Conservation (phyloP, 2,113 vertebrate genomes). For the Seriola quinqueradiata region DNA sequence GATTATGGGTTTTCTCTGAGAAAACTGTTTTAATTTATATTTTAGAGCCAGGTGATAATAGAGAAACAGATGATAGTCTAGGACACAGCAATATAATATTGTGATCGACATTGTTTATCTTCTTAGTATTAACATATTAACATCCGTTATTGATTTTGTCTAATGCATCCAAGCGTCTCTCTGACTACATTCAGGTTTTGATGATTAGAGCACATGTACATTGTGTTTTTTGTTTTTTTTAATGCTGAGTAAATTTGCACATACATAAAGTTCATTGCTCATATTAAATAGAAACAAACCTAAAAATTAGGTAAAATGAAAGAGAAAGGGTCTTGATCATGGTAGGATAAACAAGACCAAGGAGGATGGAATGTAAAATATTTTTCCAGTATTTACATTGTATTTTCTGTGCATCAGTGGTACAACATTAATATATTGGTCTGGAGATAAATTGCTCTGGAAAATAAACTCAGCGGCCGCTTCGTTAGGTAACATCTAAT, state of each 20-base stretch:
- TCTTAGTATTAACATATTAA: not conserved
- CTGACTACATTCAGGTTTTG: not conserved
- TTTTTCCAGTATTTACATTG: too few relatives aligned
- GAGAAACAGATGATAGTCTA: not conserved
- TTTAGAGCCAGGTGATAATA: not conserved
- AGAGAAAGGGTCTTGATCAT: too few relatives aligned
- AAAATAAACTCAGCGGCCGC: too few relatives aligned
- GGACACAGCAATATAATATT: not conserved
- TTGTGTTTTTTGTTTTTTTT: not conserved
- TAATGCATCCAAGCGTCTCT: not conserved
- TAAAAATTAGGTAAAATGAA: too few relatives aligned
- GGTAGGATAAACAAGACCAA: too few relatives aligned
- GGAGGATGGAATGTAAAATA: too few relatives aligned
- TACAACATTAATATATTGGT: too few relatives aligned
- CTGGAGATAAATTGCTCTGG: too few relatives aligned
- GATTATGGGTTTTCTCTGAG: not conserved
- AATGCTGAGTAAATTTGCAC: not conserved
- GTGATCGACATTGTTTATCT: not conserved
- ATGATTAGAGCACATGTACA: not conserved
- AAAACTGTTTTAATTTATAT: not conserved
- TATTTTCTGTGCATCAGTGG: too few relatives aligned
- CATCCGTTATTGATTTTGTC: not conserved
- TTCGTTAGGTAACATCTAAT: too few relatives aligned
- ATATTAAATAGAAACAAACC: too few relatives aligned
- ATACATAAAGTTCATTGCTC: too few relatives aligned